Evolutionary conservation across 1,140 invertebrate genomes (phyloP).

Genomic region (Cardiocondyla obscurior): DNA sequence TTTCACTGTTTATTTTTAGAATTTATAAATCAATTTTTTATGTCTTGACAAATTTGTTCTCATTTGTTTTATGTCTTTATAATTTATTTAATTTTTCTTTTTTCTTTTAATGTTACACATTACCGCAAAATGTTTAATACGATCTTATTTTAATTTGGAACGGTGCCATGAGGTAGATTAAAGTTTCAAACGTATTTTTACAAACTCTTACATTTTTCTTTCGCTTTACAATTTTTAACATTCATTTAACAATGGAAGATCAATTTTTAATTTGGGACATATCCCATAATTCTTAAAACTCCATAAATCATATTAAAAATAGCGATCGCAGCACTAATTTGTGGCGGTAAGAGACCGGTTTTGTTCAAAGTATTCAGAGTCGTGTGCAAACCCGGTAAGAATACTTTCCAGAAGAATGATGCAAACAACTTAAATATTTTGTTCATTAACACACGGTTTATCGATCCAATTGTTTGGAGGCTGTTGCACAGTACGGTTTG

Average conservation of each 20-base stretch:
- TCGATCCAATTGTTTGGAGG: neutral
- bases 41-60: neutral
- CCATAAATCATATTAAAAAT: accelerated
- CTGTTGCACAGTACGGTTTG: neutral
- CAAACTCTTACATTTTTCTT: neutral
- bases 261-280: neutral
- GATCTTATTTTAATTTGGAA: neutral
- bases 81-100: neutral
- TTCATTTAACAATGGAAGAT: neutral
- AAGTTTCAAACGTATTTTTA: neutral
- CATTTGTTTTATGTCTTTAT: neutral
- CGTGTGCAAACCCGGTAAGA: neutral
- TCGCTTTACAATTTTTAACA: neutral
- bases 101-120: neutral
- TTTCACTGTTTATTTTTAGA: too few species aligned
- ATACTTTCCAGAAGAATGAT: neutral
- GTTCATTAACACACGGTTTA: neutral
- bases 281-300: accelerated
- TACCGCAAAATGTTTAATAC: neutral
- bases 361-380: accelerated
- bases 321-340: accelerated
- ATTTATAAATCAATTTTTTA: too few species aligned
- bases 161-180: neutral
- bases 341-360: neutral
- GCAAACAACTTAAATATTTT: accelerated